phyloP scores from a whole-genome alignment of 2,113 vertebrate species.

The Aix galericulata region DNA sequence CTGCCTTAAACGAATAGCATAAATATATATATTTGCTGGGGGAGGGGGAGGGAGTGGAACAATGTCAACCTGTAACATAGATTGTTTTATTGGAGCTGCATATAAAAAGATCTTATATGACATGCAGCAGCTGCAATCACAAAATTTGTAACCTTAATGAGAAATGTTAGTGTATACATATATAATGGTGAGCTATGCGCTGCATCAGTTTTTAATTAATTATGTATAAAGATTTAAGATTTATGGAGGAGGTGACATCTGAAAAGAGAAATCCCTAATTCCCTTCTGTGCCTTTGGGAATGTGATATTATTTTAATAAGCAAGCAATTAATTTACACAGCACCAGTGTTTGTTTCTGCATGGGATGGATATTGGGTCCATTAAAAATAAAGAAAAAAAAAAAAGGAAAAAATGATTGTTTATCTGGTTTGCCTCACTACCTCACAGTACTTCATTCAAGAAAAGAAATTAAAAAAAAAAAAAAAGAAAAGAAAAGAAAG shows the following conservation, averaged over 20 bases:
- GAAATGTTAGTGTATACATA: slow-evolving; percentile 2
- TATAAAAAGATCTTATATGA: neutral
- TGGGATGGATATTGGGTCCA: neutral
- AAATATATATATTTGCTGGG: neutral
- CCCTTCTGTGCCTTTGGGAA: neutral
- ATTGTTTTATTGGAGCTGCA: neutral
- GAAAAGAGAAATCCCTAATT: slow-evolving; percentile 23
- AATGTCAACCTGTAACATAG: neutral
- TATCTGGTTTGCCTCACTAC: neutral
- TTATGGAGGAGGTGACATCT: slow-evolving; percentile 14
- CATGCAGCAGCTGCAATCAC: neutral
- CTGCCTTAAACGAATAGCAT: neutral
- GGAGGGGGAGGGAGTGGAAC: neutral
- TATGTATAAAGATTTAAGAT: slow-evolving; percentile 7
- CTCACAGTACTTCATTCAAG: neutral
- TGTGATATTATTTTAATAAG: slow-evolving; percentile 38
- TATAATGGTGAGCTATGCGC: slow-evolving; percentile 12
- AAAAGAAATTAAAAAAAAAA: neutral
- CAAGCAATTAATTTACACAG: slow-evolving; percentile 12
- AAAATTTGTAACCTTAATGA: neutral
- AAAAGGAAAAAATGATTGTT: neutral
- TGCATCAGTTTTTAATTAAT: slow-evolving; percentile 37
- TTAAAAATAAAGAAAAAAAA: neutral
- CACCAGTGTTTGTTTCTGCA: neutral
- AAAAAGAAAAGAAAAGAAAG: neutral